Conservation (phyloP, 2,797 vertebrate genomes). For the Linurgus olivaceus region DNA sequence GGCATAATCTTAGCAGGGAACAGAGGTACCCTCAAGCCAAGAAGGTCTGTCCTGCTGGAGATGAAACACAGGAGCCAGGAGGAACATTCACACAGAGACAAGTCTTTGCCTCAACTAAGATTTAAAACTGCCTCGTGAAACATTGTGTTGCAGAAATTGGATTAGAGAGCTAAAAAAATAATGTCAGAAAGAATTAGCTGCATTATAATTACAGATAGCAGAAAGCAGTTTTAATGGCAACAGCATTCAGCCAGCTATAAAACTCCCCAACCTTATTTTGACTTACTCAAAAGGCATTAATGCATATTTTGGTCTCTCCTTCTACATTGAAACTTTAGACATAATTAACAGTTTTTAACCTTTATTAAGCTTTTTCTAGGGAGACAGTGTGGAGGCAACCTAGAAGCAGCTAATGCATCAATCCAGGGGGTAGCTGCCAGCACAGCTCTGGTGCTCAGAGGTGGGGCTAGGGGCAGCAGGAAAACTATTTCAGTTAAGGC, state of each 20-base stretch:
- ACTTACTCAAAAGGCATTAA: neutral
- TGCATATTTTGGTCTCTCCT: neutral
- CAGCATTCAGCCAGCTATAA: neutral
- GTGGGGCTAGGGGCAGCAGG: neutral
- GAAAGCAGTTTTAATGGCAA: neutral
- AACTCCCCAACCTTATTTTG: neutral
- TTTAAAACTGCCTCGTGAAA: neutral
- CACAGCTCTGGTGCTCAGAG: neutral
- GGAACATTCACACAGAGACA: neutral
- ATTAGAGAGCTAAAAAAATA: conserved; percentile 10
- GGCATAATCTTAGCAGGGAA: conserved; percentile 49
- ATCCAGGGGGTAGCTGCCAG: neutral
- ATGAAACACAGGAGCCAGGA: neutral
- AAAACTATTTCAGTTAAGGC: neutral
- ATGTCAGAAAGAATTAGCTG: conserved; percentile 30
- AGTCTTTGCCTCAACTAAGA: neutral
- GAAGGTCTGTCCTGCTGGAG: neutral
- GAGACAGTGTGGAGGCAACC: neutral
- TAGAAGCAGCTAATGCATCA: neutral
- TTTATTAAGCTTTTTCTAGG: neutral
- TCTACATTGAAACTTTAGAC: neutral
- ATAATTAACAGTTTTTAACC: neutral
- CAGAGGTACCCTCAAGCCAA: conserved; percentile 2
- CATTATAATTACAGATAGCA: neutral
- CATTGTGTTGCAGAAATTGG: neutral